phyloP scores from a whole-genome alignment of 2,888 invertebrate species.

The Syritta pipiens region DNA sequence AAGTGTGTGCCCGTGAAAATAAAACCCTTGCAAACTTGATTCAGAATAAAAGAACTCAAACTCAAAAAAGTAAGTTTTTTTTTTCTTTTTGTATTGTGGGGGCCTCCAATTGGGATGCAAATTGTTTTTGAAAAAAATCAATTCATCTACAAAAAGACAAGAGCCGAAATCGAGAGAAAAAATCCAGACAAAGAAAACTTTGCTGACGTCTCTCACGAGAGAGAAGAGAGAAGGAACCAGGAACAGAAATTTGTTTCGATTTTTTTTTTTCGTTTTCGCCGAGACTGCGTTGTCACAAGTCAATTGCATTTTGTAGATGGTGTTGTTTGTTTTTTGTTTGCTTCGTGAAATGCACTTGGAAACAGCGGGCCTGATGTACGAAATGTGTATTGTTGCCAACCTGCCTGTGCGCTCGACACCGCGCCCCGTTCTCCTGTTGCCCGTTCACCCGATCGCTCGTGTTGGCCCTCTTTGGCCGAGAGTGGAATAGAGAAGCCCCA shows the following conservation, averaged over 20 bases:
- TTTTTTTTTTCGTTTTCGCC: constrained; percentile 23
- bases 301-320: constrained; percentile 55
- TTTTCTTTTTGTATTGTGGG: no score
- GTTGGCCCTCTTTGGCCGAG: background rate
- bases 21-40: constrained; percentile 20
- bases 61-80: constrained; percentile 23
- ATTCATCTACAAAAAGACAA: constrained; percentile 10
- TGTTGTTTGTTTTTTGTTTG: constrained; percentile 29
- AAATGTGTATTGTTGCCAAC: constrained; percentile 64
- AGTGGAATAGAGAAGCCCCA: constrained; percentile 55
- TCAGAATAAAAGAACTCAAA: background rate
- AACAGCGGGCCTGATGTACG: constrained; percentile 55
- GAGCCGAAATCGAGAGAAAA: no score
- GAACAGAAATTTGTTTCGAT: constrained; percentile 40
- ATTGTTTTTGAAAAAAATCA: constrained; percentile 18
- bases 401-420: constrained; percentile 29
- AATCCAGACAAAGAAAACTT: constrained; percentile 42
- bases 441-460: constrained; percentile 12
- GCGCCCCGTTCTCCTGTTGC: constrained; percentile 1
- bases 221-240: constrained; percentile 30
- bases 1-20: constrained; percentile 45
- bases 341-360: constrained; percentile 56
- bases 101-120: no score
- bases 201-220: constrained; percentile 24
- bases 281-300: constrained; percentile 66